Evolutionary conservation across 2,797 vertebrate species (phyloP).

Genomic region (Leuciscus waleckii): DNA sequence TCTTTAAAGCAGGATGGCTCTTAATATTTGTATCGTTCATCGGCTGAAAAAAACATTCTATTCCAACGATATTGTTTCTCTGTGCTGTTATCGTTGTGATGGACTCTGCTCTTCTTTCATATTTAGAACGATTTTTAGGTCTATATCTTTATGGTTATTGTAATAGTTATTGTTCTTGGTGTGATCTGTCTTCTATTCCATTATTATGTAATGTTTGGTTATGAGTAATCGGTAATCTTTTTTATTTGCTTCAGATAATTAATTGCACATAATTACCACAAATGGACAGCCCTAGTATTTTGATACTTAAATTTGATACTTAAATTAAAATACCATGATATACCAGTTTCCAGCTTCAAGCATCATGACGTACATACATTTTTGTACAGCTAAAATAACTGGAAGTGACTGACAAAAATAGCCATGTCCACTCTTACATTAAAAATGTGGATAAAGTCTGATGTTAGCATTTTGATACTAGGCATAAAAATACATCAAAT

Average conservation of each 20-base stretch:
- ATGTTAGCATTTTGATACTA: neutral
- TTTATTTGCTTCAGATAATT: neutral
- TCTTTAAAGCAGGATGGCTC: neutral
- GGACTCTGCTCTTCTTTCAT: no score
- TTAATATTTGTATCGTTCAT: no score
- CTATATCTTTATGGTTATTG: neutral
- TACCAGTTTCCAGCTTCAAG: neutral
- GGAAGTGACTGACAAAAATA: neutral
- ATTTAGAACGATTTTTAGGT: neutral
- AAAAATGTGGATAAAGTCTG: neutral
- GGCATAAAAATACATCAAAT: neutral
- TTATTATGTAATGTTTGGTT: neutral
- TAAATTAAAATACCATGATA: neutral
- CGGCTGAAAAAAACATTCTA: no score
- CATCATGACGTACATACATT: neutral
- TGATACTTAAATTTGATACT: no score
- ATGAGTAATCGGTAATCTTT: neutral
- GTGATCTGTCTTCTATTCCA: neutral
- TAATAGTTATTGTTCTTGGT: neutral
- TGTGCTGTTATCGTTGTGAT: no score
- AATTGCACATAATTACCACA: neutral
- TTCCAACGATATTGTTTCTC: no score
- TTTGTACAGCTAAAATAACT: neutral
- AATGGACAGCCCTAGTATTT: neutral
- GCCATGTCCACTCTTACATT: neutral